These are phyloP conservation scores for Hyperoplus immaculatus DNA, from an alignment of 2,797 vertebrate species.

Conservation along the genomic window DNA sequence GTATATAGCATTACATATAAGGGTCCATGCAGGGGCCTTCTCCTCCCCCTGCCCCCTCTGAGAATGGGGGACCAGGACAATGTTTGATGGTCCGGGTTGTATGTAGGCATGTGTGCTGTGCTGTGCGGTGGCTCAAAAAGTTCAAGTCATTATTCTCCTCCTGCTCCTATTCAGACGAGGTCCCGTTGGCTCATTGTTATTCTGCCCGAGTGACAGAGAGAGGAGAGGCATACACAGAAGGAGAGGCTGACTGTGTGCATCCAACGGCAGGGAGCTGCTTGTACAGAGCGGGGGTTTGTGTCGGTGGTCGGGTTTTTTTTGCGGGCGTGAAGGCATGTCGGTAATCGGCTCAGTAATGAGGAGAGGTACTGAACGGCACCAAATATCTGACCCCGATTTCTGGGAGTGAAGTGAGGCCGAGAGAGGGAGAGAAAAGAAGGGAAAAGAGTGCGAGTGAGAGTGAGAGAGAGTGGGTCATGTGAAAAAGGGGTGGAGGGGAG, in stretches of 20 bases:
- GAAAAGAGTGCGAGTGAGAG: too few species aligned
- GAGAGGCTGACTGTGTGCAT: constrained; percentile 62
- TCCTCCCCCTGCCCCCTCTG: constrained; percentile 37
- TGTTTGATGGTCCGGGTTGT: constrained; percentile 63
- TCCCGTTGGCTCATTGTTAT: constrained; percentile 89
- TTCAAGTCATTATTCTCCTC: constrained; percentile 85
- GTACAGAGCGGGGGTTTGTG: constrained; percentile 25
- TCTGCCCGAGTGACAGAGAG: constrained; percentile 82
- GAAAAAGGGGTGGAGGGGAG: constrained; percentile 81
- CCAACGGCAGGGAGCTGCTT: constrained; percentile 58
- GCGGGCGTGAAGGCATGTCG: constrained; percentile 72
- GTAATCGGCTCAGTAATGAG: constrained; percentile 84
- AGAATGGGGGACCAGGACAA: constrained; percentile 66
- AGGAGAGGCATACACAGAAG: constrained; percentile 59
- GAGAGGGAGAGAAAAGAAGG: constrained; percentile 22
- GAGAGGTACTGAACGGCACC: constrained; percentile 81
- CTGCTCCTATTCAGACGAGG: constrained; percentile 81
- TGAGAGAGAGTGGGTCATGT: constrained; percentile 62
- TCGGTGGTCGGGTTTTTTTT: constrained; percentile 30
- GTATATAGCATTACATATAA: constrained; percentile 56
- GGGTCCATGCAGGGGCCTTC: constrained; percentile 52
- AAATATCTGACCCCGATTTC: constrained; percentile 83
- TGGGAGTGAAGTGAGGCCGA: constrained; percentile 67
- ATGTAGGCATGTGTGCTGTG: constrained; percentile 73
- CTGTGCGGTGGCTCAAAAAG: constrained; percentile 76